Base-by-base conservation (phyloP, 2,888 invertebrate genomes). In the Tortricodes alternella region DNA sequence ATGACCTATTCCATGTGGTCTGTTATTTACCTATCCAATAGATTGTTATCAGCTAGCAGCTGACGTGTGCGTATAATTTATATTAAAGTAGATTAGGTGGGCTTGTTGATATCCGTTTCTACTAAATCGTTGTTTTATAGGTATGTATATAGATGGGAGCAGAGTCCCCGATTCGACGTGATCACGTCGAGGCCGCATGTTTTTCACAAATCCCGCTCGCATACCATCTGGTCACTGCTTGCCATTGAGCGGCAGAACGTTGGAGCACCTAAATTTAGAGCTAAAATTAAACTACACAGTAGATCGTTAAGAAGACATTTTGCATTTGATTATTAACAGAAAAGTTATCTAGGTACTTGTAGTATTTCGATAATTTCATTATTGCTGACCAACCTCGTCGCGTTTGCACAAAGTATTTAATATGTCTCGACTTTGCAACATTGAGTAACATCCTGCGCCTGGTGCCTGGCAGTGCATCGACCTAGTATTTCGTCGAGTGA, bases 121-220 rank as follows among this genome's bases (percentile, higher is more conserved):
- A 34, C 27, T 48, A 44, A 49, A 41, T 50, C 37, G 49, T 37
- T 38, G 49, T 44, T 11, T 43, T 19, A 32, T 38, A 73, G 75
- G 63, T 62, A 51, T 60, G 51, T 59, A 58, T 61, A 66, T 24
- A 43, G 49, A 41, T 49, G 70, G 73, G 78, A 75, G 70, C 83
- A 82, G 71, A 82, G 81, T 81, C 77, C 78, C 59, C 72, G 32
- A 43, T 61, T 48, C 57, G 60, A 60, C 64, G 66, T 64, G 65
- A 65, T 62, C 83, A 83, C 79, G 80, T 63, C 58, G 56, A 62
- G 53, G 59, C 74, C 68, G 73, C 84, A 79, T 85, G 85, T 61
- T 66, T 52, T 52, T 51, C 59, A 58, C 50, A 46, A 60, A 46
- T 34, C 58, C 32, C 29, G 32, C 24, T 46, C 52, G 46, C 44